Base-by-base conservation (phyloP, 23 tunicate species). In the Oikopleura albicans region DNA sequence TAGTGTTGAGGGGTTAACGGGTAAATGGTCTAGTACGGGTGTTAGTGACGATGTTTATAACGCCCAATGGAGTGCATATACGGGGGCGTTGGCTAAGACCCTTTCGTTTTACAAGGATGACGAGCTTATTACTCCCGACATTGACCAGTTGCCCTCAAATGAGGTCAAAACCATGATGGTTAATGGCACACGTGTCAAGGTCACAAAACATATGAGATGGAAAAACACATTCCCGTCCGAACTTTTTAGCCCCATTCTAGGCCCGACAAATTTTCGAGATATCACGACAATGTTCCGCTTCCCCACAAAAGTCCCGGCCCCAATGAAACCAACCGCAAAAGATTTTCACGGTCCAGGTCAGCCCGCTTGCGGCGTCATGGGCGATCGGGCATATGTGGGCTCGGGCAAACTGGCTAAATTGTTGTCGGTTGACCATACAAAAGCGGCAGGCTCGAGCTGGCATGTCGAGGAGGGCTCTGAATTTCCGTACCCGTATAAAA, bases 331-430 rank as follows among this genome's bases (percentile, higher is more conserved):
- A 71, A 22, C 79, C 4, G 27, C 35, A 22, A 27, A 31, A 71
- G 79, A 71, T 2, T 71, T 12, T 29, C 79, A 12, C 37, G 79
- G 79, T 37, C 79, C 79, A 29, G 79, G 79, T 12, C 79, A 71
- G 31, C 79, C 79, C 33, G 79, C 79, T 37, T 71, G 79, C 31
- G 79, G 79, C 37, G 79, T 71, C 31, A 27, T 71, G 37, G 79
- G 79, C 4, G 79, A 71, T 29, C 27, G 35, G 31, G 33, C 79
- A 4, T 71, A 71, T 37, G 37, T 71, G 4, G 79, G 79, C 28
- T 71, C 79, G 27, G 79, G 79, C 2, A 71, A 71, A 71, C 31
- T 71, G 28, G 79, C 79, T 16, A 27, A 37, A 31, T 29, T 71
- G 37, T 22, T 71, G 27, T 16, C 36, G 33, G 4, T 71, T 27